A percentile compares a stretch with the other conserved stretches of the same genome.
Conservation (phyloP, 2,797 vertebrate genomes). For the Sylvia borin region DNA sequence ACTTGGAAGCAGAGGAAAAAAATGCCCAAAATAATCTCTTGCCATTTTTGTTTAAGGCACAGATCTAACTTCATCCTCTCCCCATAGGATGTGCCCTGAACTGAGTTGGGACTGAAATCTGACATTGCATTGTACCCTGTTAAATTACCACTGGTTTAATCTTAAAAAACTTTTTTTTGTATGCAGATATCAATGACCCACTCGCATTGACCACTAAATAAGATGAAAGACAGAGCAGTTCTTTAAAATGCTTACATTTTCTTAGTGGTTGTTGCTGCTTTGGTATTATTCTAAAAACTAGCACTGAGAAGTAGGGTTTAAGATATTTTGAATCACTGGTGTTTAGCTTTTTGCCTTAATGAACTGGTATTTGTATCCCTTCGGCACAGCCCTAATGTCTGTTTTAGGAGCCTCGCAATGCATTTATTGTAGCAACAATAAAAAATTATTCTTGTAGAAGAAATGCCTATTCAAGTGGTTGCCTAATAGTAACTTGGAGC, state of each 20-base stretch:
- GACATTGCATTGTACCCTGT: not conserved
- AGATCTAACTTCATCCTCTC: not conserved
- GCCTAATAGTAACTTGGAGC: not conserved
- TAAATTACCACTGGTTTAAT: not conserved
- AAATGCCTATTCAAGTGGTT: not conserved
- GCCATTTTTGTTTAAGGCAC: not conserved
- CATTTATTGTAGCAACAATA: not conserved
- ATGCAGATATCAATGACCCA: not conserved
- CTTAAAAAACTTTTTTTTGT: not conserved
- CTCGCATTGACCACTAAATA: not conserved
- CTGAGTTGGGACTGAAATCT: not conserved
- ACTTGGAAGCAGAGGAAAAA: not conserved
- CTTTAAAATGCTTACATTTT: not conserved
- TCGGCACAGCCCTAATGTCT: not conserved
- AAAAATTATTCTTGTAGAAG: not conserved
- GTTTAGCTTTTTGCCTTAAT: not conserved
- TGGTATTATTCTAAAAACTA: not conserved
- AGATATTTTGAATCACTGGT: not conserved
- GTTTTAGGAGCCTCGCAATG: not conserved
- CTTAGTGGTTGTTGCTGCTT: not conserved
- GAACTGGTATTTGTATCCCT: not conserved
- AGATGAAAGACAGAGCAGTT: not conserved
- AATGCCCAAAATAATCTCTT: not conserved
- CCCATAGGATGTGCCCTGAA: not conserved
- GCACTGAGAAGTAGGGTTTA: not conserved